Conservation (phyloP, 2,888 invertebrate genomes). For the Eristalinus aeneus region DNA sequence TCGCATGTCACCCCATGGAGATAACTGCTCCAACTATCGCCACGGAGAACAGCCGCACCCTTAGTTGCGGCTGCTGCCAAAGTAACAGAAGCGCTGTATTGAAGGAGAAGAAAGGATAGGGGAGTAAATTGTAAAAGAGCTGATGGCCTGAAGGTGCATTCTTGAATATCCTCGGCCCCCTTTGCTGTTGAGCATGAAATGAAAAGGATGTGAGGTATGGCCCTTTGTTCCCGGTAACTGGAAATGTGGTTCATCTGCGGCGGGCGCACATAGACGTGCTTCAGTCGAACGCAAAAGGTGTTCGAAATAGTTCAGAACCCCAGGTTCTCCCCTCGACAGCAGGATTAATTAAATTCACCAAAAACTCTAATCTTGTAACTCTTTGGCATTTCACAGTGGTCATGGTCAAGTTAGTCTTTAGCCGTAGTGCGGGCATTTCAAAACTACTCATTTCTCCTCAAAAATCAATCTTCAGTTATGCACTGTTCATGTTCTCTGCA, state of each 20-base stretch:
- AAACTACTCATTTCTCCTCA: not conserved
- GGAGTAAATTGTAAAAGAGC: conserved; percentile 53
- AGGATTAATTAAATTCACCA: not conserved
- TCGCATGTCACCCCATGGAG: conserved; percentile 55
- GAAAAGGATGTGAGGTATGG: not conserved
- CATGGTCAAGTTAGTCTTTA: not conserved
- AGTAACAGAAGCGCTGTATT: conserved; percentile 7
- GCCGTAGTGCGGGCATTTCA: not conserved
- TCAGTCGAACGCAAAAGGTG: not conserved
- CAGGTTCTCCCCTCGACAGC: not conserved
- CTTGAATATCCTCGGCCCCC: conserved; percentile 27
- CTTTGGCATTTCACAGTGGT: not conserved
- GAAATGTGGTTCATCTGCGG: not conserved
- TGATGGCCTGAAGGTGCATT: conserved; percentile 61
- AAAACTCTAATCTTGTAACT: not conserved
- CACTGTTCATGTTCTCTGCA: not conserved
- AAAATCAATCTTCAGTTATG: not conserved
- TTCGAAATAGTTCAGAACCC: not conserved
- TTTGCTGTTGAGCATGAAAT: not conserved
- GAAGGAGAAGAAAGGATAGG: conserved; percentile 31
- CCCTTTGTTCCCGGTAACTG: not conserved
- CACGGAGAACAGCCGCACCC: not conserved
- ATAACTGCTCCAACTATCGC: not conserved
- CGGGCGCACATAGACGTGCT: not conserved
- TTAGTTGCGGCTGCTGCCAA: conserved; percentile 32